Evolutionary conservation across 1,140 invertebrate species (phyloP), one percentile per base, ranked within the genome.

Genomic region (Lasaia peninsularis): DNA sequence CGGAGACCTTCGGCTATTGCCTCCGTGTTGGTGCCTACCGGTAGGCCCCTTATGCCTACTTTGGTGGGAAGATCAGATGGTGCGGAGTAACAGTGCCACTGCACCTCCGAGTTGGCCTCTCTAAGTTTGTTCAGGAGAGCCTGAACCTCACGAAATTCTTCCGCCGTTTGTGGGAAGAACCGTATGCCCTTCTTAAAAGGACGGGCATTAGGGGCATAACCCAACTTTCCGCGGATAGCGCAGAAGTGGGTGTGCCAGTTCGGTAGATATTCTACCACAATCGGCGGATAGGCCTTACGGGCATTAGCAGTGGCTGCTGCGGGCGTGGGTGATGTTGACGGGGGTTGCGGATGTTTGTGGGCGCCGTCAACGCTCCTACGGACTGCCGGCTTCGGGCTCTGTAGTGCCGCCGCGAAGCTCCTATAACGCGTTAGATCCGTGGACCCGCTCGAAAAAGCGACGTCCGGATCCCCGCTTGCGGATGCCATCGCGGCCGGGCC

Each of bases 181-280:
- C 40, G 40, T 9, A 48, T 20, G 12, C 40, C 40, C 14, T 9
- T 48, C 14, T 9, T 20, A 5, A 48, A 20, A 1, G 40, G 40
- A 2, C 16, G 2, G 40, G 52, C 52, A 14, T 35, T 35, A 3
- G 34, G 33, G 8, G 52, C 1, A 32, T 24, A 16, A 9, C 52
- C 52, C 1, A 54, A 6, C 18, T 37, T 6, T 12, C 12, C 8
- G 18, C 12, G 21, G n/a, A 32, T 12, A 12, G 18, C 21, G 3
- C 10, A 7, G n/a, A 52, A 52, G 50, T 52, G 50, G 9, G 5
- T 52, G 3, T n/a, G 12, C 50, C 50, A 52, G 10, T 32, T 32
- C 18, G 52, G 52, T n/a, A 54, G 52, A 10, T 7, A 37, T 37
- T 37, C 52, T 5, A 54, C 52, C 6, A 54, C 34, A 10, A 54